These are phyloP conservation scores for Morphnarchus princeps DNA, from an alignment of 2,113 vertebrate species.

Conservation along the genomic window DNA sequence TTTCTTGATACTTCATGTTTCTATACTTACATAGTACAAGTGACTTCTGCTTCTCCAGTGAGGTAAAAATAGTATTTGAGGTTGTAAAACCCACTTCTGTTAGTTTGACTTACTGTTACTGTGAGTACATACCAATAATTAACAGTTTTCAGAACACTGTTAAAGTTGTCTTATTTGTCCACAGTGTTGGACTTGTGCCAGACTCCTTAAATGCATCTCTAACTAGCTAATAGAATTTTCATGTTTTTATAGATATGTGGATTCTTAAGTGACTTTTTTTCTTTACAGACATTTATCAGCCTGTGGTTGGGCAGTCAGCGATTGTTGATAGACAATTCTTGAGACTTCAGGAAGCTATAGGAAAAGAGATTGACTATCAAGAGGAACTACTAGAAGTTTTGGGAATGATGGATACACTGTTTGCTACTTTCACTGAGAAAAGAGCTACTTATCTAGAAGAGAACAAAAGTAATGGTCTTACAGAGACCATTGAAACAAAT, in stretches of 20 bases:
- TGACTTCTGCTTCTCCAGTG: background rate
- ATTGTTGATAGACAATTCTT: conserved; percentile 89
- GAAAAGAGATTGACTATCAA: conserved; percentile 90
- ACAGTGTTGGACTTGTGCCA: background rate
- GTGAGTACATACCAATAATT: background rate
- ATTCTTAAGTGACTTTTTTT: background rate
- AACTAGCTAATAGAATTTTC: background rate
- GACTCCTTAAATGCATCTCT: background rate
- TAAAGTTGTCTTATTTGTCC: background rate
- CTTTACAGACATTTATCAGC: conserved; percentile 83
- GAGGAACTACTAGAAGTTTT: conserved; percentile 89
- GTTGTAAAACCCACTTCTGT: background rate
- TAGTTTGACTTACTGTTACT: background rate
- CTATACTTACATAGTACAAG: background rate
- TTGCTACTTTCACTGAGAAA: conserved; percentile 85
- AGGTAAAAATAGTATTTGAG: background rate
- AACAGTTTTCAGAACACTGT: background rate
- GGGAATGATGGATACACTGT: conserved; percentile 96
- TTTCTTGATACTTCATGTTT: background rate
- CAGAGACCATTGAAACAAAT: conserved; percentile 13
- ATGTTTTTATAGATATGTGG: rapidly evolving
- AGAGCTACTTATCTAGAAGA: conserved; percentile 53
- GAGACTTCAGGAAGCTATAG: conserved; percentile 84
- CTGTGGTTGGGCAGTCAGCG: conserved; percentile 84
- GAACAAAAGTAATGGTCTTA: conserved; percentile 29